Percentiles rank a stretch among this genome's conserved stretches.
These are phyloP conservation scores for Nothoprocta perdicaria DNA, from an alignment of 2,113 vertebrate genomes.

Conservation along the genomic window DNA sequence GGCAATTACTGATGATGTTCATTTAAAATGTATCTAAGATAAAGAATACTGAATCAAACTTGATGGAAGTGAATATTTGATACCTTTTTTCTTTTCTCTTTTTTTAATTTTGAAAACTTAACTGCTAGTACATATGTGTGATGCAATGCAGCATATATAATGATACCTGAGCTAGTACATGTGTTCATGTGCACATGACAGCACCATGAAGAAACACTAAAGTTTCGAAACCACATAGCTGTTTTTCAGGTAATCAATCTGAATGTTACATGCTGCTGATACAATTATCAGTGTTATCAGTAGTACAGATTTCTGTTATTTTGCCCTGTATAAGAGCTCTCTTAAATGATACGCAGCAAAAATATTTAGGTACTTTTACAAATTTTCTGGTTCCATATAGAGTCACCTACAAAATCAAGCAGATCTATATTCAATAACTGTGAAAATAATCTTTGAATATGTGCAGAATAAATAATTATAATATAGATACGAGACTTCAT, in stretches of 20 bases:
- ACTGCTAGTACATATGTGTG: neutral
- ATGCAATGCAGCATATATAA: neutral
- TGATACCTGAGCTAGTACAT: neutral
- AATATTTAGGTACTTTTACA: neutral
- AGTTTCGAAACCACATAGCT: neutral
- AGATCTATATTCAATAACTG: neutral
- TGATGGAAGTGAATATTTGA: neutral
- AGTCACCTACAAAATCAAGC: neutral
- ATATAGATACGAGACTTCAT: neutral
- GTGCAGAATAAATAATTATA: neutral
- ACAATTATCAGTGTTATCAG: neutral
- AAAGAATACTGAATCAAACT: neutral
- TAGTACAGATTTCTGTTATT: neutral
- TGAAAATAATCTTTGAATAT: neutral
- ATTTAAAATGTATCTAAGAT: neutral
- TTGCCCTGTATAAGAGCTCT: neutral
- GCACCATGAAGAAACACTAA: neutral
- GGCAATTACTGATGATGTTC: neutral
- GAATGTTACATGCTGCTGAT: neutral
- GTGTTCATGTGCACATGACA: neutral
- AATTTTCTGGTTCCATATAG: neutral
- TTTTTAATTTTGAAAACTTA: neutral
- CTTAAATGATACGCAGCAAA: neutral
- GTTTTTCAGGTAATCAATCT: neutral
- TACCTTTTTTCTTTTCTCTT: neutral